Evolutionary conservation across 2,113 vertebrate species (phyloP).

Genomic region (Zosterops lateralis): DNA sequence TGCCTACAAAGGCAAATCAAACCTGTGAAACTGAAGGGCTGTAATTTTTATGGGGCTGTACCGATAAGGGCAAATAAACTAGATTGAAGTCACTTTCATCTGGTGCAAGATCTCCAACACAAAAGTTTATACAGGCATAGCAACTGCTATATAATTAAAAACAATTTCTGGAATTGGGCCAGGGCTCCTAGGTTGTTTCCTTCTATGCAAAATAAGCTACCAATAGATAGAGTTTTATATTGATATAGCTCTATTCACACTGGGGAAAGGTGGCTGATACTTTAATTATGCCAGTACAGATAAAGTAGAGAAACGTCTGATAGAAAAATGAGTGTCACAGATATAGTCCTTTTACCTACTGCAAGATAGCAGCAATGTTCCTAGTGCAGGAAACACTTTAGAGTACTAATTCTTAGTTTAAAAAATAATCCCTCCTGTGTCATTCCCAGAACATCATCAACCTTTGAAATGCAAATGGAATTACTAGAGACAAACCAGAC

Average conservation of each 20-base stretch:
- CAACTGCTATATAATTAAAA: constrained; percentile 12
- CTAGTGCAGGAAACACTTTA: neutral
- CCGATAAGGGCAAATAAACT: neutral
- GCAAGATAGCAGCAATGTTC: neutral
- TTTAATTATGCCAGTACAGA: neutral
- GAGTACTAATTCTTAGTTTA: constrained; percentile 10
- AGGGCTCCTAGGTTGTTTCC: neutral
- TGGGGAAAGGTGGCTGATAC: neutral
- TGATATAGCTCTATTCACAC: neutral
- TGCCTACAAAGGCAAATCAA: neutral
- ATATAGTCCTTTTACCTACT: neutral
- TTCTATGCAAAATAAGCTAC: neutral
- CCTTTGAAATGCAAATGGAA: constrained; percentile 47
- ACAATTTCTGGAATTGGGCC: neutral
- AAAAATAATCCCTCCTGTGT: constrained; percentile 29
- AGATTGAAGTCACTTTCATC: neutral
- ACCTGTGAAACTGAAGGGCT: neutral
- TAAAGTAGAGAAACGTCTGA: neutral
- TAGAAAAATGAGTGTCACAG: neutral
- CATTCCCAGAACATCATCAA: constrained; percentile 13
- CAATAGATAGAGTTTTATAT: neutral
- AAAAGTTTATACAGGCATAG: neutral
- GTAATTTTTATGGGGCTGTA: neutral
- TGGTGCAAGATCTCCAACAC: neutral
- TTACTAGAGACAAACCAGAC: constrained; percentile 41